Evolutionary conservation across 2,113 vertebrate genomes (phyloP).

Genomic region (Bos taurus): DNA sequence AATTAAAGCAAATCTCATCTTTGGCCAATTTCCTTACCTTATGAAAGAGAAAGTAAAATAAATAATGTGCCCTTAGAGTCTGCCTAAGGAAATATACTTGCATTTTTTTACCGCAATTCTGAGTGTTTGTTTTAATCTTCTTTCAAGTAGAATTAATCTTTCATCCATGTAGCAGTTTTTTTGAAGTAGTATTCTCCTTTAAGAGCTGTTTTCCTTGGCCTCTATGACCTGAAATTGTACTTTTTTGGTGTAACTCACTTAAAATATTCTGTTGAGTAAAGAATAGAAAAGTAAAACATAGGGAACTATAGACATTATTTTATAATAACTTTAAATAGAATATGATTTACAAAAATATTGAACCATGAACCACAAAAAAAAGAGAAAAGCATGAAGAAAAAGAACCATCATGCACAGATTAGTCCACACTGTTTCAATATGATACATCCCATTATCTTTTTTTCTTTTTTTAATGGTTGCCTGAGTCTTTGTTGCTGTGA

Average conservation of each 20-base stretch:
- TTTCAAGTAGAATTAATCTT: slow-evolving; percentile 14
- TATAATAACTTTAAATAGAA: neutral
- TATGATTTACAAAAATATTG: neutral
- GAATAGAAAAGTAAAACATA: neutral
- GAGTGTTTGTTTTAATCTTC: slow-evolving; percentile 24
- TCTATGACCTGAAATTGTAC: slow-evolving; percentile 18
- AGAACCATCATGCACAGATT: neutral
- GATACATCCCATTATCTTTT: neutral
- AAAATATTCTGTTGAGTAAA: neutral
- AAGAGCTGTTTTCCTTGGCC: slow-evolving; percentile 19
- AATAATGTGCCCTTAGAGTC: neutral
- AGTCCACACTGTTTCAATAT: neutral
- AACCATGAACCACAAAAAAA: neutral
- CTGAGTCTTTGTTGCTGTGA: neutral
- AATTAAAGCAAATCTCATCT: neutral
- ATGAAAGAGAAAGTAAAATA: neutral
- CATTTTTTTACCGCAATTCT: neutral
- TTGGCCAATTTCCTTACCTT: neutral
- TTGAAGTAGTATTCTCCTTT: neutral
- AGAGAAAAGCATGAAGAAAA: neutral
- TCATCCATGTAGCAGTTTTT: neutral
- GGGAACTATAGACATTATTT: neutral
- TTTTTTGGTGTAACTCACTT: neutral
- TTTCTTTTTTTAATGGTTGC: neutral
- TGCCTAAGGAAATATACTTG: neutral